phyloP scores from a whole-genome alignment of 1,140 invertebrate species.

The Neodiprion virginianus region DNA sequence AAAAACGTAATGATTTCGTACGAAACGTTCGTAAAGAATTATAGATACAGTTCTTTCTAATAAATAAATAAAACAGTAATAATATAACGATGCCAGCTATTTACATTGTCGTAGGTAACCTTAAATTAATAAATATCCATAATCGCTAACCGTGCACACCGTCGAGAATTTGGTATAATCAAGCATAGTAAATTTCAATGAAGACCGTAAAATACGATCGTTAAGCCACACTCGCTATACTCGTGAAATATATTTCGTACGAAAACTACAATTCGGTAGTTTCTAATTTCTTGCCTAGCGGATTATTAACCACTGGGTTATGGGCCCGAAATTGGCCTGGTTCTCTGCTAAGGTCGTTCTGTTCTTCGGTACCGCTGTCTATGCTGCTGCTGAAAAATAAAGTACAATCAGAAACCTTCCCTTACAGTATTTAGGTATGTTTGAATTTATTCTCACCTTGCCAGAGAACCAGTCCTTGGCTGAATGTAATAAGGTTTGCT shows the following conservation, averaged over 20 bases:
- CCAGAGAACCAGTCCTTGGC: constrained; percentile 57
- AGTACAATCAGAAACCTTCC: constrained; percentile 66
- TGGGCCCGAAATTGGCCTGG: constrained; percentile 61
- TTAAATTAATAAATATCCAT: not conserved
- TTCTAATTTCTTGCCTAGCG: constrained; percentile 80
- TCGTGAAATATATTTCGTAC: not conserved
- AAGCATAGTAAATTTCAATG: not conserved
- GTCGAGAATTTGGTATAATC: no score
- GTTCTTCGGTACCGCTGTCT: constrained; percentile 53
- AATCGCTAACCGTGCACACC: no score
- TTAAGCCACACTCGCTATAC: not conserved
- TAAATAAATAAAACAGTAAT: constrained; percentile 4
- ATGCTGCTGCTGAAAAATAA: constrained; percentile 46
- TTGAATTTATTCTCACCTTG: constrained; percentile 43
- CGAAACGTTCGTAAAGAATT: not conserved
- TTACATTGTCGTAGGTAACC: not conserved
- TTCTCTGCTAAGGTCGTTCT: constrained; percentile 57
- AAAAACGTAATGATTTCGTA: not conserved
- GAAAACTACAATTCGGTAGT: constrained; percentile 76
- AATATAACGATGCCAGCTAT: not conserved
- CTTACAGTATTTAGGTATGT: constrained; percentile 25
- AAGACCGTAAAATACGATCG: not conserved
- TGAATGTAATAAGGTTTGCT: constrained; percentile 71
- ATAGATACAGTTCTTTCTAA: not conserved
- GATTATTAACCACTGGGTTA: constrained; percentile 62